phyloP scores from a whole-genome alignment of 2,888 invertebrate genomes.

The Abscondita cerata region DNA sequence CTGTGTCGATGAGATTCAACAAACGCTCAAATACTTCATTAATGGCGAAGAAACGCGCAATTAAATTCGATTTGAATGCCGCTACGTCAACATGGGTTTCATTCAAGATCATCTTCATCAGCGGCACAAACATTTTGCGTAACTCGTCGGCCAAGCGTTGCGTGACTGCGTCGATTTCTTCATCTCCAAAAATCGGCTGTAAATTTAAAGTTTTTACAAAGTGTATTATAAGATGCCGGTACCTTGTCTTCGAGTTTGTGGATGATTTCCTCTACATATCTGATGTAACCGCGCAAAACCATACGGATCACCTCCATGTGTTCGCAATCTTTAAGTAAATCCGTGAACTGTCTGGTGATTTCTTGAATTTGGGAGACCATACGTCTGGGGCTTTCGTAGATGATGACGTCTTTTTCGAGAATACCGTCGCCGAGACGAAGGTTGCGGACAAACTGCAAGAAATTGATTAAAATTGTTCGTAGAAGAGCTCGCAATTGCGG shows the following conservation, averaged over 20 bases:
- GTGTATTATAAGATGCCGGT: too few species aligned
- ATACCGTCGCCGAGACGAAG: background rate
- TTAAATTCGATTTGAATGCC: background rate
- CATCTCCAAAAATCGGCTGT: too few species aligned
- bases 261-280: background rate
- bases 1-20: background rate
- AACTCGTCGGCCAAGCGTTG: background rate
- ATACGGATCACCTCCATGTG: background rate
- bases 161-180: background rate
- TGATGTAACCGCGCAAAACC: background rate
- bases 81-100: background rate
- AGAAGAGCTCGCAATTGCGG: conserved; percentile 1
- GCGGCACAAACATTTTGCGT: background rate
- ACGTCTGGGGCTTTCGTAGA: background rate
- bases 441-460: background rate
- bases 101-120: background rate
- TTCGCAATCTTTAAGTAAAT: background rate
- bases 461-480: background rate
- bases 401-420: background rate
- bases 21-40: background rate
- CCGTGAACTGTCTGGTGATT: background rate
- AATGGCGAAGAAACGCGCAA: background rate
- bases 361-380: background rate
- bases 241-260: background rate
- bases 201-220: too few species aligned